Percentiles rank a stretch among this genome's conserved stretches.
Evolutionary conservation across 2,113 vertebrate species (phyloP).

Genomic region (Ageneiosus marmoratus): DNA sequence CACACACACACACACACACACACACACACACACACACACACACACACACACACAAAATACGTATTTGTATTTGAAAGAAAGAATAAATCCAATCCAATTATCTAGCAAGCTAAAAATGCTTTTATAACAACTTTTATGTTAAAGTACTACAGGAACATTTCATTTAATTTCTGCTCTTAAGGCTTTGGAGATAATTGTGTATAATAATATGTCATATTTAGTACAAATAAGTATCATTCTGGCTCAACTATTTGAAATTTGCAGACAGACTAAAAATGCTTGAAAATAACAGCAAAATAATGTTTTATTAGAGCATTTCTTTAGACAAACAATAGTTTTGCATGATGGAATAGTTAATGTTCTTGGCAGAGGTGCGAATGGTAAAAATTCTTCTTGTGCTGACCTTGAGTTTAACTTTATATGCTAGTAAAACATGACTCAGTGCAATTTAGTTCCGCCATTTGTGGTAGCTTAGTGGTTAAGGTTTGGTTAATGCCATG

Average conservation of each 20-base stretch:
- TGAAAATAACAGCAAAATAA: background rate
- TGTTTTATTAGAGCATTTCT: too few relatives aligned
- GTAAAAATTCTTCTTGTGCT: background rate
- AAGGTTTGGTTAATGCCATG: background rate
- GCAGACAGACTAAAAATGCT: background rate
- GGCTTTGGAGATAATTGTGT: background rate
- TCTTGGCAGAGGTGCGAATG: background rate
- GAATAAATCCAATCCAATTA: background rate
- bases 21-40: too few relatives aligned
- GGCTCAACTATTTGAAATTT: background rate
- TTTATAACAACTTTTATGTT: background rate
- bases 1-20: slow-evolving; percentile 8
- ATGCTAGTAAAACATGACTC: too few relatives aligned
- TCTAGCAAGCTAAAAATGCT: background rate
- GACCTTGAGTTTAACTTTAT: too few relatives aligned
- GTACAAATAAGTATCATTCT: background rate
- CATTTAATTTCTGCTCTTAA: background rate
- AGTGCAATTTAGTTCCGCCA: background rate
- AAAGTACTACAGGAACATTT: background rate
- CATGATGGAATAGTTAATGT: background rate
- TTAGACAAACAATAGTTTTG: too few relatives aligned
- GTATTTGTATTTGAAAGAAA: too few relatives aligned
- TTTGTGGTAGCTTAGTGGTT: background rate
- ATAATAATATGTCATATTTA: background rate
- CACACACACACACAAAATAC: too few relatives aligned